Conservation (phyloP, 2,113 vertebrate genomes). For the Cepphus grylle region DNA sequence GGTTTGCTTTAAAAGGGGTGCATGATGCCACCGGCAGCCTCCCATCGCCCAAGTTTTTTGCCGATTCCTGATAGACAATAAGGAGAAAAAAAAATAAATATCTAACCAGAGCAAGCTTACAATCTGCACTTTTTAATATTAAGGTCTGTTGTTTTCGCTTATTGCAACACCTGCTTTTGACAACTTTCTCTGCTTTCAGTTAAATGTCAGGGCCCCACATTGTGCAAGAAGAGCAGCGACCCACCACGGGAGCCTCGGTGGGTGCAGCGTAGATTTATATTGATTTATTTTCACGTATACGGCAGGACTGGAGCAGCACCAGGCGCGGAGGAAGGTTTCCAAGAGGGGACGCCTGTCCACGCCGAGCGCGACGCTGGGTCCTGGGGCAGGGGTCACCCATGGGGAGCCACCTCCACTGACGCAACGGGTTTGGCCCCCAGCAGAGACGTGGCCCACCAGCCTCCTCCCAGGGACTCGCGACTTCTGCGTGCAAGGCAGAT, state of each 20-base stretch:
- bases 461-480: neutral
- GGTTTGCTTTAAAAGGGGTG: neutral
- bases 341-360: too few species aligned
- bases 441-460: neutral
- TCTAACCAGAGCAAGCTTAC: neutral
- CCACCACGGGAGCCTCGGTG: accelerated
- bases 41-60: neutral
- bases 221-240: neutral
- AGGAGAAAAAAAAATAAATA: too few species aligned
- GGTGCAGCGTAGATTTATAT: accelerated
- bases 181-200: neutral
- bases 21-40: neutral
- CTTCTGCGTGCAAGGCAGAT: accelerated
- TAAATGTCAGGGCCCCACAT: neutral
- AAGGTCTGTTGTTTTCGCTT: neutral
- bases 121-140: neutral
- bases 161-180: neutral
- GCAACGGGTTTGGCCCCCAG: neutral
- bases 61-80: neutral
- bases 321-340: neutral
- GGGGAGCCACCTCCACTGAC: accelerated
- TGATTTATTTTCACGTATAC: accelerated
- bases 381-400: neutral
- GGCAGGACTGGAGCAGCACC: accelerated
- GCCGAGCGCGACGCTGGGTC: accelerated